Base-by-base conservation (phyloP, 2,113 vertebrate genomes). In the Nymphicus hollandicus region DNA sequence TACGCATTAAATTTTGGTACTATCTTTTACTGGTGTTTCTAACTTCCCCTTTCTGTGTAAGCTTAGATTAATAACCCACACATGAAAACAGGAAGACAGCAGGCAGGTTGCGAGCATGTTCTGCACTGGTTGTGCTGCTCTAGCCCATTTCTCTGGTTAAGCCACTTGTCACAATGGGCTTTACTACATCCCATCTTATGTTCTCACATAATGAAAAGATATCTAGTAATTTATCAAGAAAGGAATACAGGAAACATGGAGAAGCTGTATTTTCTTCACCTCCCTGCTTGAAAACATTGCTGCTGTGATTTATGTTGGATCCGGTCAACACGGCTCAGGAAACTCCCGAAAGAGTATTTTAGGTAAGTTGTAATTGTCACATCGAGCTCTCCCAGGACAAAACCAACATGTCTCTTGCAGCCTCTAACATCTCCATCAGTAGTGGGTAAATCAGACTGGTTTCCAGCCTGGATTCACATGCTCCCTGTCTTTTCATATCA, bases 1-100 rank as follows among this genome's bases (percentile, higher is more conserved):
- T 92, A 91, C 4, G 3, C 86, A 76, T 93, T 94, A 85, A 93
- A 95, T 96, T 94, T 93, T 87, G 92, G 77, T 92, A 33, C 70
- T 79, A 2, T 81, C 83, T 91, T 95, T 95, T 79, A 84, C 19
- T 82, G 92, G 53, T 72, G 77, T 89, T 91, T 63, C 96, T 50
- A 65, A 92, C 73, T 84, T 81, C 41, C 13, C 10, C 50, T 63
- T 29, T 63, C 68, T 31, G 22, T 72, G 76, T 53, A 86, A 74
- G 83, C 88, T 78, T 63, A 86, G 82, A 79, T 94, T 83, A 64
- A 91, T 71, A 71, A 88, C 79, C 39, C 55, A 8, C 4, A 0
- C 64, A n/a, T 47, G 82, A 69, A 74, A 49, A 47, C 0, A 0
- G 66, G 56, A 19, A 39, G 56, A 76, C 77, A 91, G 71, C 39